A percentile compares a stretch with the other conserved stretches of the same genome.
phyloP scores from a whole-genome alignment of 2,113 vertebrate species.

The Bos javanicus region DNA sequence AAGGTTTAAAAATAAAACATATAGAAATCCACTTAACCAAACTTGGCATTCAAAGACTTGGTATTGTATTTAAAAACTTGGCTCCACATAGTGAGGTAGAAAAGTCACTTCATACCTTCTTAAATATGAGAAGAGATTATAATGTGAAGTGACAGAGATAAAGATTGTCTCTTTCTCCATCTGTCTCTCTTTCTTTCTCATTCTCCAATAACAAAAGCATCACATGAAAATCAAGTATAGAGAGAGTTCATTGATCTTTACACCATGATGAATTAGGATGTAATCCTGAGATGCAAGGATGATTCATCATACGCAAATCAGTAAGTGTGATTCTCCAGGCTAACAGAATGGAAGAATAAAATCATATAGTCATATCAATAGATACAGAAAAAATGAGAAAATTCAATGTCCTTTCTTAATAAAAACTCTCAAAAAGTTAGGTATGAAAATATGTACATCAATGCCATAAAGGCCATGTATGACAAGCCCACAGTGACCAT shows the following conservation, averaged over 20 bases:
- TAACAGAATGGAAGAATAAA: background rate
- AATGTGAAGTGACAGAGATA: background rate
- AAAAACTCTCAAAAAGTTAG: background rate
- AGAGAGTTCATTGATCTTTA: background rate
- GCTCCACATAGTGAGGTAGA: background rate
- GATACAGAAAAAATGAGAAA: background rate
- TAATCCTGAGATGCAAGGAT: background rate
- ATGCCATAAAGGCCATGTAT: background rate
- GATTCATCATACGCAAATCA: background rate
- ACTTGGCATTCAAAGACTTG: background rate
- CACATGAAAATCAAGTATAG: background rate
- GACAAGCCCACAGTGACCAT: background rate
- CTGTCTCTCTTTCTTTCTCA: background rate
- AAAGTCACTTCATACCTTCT: background rate
- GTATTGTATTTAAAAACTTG: conserved; percentile 45
- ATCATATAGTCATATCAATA: background rate
- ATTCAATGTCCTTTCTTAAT: background rate
- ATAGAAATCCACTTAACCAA: background rate
- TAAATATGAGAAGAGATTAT: background rate
- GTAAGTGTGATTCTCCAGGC: background rate
- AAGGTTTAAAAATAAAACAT: background rate
- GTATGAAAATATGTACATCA: background rate
- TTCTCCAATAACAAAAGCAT: background rate
- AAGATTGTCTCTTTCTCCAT: background rate
- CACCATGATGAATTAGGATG: background rate